phyloP scores from a whole-genome alignment of 2,797 vertebrate species.

The Phrynocephalus forsythii region DNA sequence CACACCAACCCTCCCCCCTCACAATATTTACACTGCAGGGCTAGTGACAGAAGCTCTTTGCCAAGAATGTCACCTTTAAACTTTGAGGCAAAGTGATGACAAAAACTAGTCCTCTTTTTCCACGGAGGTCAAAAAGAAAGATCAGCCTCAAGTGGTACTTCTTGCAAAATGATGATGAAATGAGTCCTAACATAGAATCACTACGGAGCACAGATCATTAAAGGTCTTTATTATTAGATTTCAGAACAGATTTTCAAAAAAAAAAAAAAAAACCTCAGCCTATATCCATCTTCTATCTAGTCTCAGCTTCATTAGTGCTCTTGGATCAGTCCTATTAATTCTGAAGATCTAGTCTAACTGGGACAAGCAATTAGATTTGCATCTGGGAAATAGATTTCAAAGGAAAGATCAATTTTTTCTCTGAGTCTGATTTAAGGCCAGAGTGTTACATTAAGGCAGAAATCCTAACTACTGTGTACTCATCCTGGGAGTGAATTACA shows the following conservation, averaged over 20 bases:
- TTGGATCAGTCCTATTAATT: too few species aligned
- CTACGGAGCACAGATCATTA: not conserved
- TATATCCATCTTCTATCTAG: not conserved
- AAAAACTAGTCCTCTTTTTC: not conserved
- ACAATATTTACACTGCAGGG: constrained; percentile 10
- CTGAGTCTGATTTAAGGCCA: not conserved
- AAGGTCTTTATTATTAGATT: not conserved
- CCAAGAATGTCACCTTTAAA: not conserved
- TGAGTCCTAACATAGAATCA: not conserved
- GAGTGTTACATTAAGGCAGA: not conserved
- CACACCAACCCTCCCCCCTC: not conserved
- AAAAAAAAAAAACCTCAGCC: not conserved
- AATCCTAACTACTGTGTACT: not conserved
- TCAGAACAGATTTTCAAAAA: not conserved
- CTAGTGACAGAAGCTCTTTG: not conserved
- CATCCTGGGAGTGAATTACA: not conserved
- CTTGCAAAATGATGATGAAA: not conserved
- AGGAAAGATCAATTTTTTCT: not conserved
- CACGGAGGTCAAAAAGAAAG: not conserved
- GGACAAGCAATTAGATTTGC: too few species aligned
- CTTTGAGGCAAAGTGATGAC: not conserved
- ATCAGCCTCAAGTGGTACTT: not conserved
- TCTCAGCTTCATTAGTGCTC: not conserved
- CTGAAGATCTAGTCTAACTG: too few species aligned
- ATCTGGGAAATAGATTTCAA: too few species aligned